Percentiles rank a stretch among this genome's conserved stretches.
phyloP scores from a whole-genome alignment of 2,113 vertebrate species.

The Austrofundulus limnaeus region DNA sequence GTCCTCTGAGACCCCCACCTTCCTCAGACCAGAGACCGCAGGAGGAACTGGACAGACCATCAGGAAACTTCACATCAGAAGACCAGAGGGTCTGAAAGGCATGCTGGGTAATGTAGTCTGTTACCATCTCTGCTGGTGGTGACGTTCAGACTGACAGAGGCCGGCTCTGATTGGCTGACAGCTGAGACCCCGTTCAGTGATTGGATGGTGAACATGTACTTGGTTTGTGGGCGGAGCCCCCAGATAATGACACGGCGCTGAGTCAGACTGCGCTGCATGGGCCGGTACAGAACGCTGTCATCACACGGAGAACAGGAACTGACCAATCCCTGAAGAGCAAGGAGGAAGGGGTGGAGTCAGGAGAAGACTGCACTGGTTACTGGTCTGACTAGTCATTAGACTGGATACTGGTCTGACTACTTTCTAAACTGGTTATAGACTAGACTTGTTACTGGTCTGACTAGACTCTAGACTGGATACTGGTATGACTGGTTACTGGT shows the following conservation, averaged over 20 bases:
- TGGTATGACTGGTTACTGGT: too few relatives aligned
- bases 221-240: constrained; percentile 81
- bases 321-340: constrained; percentile 30
- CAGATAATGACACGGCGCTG: constrained; percentile 75
- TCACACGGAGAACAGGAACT: constrained; percentile 69
- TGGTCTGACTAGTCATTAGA: not conserved
- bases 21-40: constrained; percentile 74
- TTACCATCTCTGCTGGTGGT: constrained; percentile 85
- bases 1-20: constrained; percentile 68
- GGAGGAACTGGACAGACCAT: constrained; percentile 73
- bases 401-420: not conserved
- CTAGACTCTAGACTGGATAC: not conserved
- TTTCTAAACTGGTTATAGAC: not conserved
- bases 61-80: too few relatives aligned
- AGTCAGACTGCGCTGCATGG: constrained; percentile 58
- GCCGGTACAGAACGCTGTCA: constrained; percentile 76
- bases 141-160: constrained; percentile 78
- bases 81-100: not conserved
- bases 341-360: not conserved
- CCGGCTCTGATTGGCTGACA: constrained; percentile 70
- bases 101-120: constrained; percentile 22
- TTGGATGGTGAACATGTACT: constrained; percentile 82
- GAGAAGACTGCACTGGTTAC: not conserved
- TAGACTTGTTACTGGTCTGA: not conserved
- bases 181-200: constrained; percentile 82